phyloP scores from a whole-genome alignment of 2,888 invertebrate species.

The Plagiodera versicolora region DNA sequence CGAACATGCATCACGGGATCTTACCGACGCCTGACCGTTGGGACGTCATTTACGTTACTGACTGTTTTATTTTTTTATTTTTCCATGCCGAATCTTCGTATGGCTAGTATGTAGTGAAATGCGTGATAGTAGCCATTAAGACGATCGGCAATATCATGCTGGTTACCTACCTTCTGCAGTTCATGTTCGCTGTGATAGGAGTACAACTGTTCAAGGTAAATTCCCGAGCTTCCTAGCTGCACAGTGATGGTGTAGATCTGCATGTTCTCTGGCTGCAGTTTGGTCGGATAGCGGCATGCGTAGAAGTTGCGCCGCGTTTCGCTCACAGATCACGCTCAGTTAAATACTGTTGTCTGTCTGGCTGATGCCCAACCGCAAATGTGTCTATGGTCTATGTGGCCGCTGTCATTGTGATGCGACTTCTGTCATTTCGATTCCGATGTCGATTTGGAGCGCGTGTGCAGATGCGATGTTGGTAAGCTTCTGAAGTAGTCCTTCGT shows the following conservation, averaged over 20 bases:
- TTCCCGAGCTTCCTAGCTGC: conserved; percentile 50
- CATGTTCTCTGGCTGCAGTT: conserved; percentile 44
- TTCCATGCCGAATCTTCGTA: conserved; percentile 51
- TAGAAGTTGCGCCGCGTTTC: conserved; percentile 34
- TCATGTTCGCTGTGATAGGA: conserved; percentile 99
- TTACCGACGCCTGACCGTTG: conserved; percentile 40
- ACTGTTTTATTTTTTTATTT: conserved; percentile 49
- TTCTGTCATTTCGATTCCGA: conserved; percentile 16
- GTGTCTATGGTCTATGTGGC: conserved; percentile 38
- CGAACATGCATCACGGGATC: not conserved
- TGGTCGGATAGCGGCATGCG: conserved; percentile 39
- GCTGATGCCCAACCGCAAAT: conserved; percentile 35
- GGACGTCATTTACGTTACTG: conserved; percentile 36
- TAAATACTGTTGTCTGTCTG: conserved; percentile 42
- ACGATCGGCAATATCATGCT: conserved; percentile 99
- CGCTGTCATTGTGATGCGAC: conserved; percentile 43
- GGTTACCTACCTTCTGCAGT: conserved; percentile 99
- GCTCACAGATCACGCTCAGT: conserved; percentile 39
- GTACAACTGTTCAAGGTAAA: conserved; percentile 99
- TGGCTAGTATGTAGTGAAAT: conserved; percentile 97
- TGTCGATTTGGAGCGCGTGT: conserved; percentile 14
- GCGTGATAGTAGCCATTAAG: conserved; percentile 98
- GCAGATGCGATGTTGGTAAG: conserved; percentile 43
- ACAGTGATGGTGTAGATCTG: conserved; percentile 48
- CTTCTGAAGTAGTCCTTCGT: conserved; percentile 38